Conservation (phyloP, 2,797 vertebrate species). For the Poliocrania exsul region DNA sequence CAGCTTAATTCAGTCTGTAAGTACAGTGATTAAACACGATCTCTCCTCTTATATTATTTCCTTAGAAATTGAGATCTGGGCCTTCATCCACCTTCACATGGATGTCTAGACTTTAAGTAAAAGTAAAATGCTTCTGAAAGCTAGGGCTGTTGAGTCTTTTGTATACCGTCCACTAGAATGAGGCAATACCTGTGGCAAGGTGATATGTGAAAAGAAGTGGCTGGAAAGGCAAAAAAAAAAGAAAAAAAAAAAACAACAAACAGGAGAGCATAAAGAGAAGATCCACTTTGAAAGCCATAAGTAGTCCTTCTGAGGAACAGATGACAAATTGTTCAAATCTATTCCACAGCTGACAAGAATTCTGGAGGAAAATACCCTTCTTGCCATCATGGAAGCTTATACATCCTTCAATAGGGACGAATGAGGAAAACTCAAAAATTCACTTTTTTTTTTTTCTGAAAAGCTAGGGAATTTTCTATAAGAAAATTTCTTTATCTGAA, state of each 20-base stretch:
- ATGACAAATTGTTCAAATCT: neutral
- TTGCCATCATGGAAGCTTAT: neutral
- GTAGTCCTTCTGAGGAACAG: neutral
- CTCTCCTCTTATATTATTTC: neutral
- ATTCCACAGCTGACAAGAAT: neutral
- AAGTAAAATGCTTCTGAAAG: conserved; percentile 13
- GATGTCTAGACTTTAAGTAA: neutral
- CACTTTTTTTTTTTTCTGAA: neutral
- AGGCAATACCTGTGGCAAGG: neutral
- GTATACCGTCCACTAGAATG: neutral
- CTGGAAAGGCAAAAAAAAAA: conserved; percentile 10
- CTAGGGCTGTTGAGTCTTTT: neutral
- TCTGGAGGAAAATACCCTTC: neutral
- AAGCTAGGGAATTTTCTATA: neutral
- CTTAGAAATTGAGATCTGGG: neutral
- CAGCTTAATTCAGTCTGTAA: neutral
- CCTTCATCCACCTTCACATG: neutral
- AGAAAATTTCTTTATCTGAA: neutral
- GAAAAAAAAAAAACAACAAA: conserved; percentile 36
- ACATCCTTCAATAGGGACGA: neutral
- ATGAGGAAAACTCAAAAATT: neutral
- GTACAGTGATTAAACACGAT: neutral
- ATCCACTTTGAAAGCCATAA: neutral
- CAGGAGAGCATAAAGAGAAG: neutral
- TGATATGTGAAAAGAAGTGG: neutral